These are phyloP conservation scores for Argya squamiceps DNA, from an alignment of 2,797 vertebrate species.

Conservation along the genomic window DNA sequence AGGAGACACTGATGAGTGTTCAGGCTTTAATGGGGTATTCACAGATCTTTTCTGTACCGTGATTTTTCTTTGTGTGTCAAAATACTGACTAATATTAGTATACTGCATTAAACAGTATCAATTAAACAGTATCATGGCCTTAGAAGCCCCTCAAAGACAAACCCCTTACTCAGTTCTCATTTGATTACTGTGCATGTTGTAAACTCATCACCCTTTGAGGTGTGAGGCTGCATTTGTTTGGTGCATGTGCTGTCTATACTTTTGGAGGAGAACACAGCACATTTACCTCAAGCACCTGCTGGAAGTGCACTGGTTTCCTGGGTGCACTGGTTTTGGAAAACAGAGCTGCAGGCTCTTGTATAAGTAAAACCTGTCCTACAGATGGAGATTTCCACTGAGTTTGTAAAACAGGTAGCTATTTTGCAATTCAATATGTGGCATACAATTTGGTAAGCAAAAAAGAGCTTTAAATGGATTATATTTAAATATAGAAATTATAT, in stretches of 20 bases:
- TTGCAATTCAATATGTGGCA: neutral
- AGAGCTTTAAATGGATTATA: neutral
- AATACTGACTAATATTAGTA: neutral
- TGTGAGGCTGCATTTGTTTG: neutral
- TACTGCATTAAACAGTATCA: neutral
- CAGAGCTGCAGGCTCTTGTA: neutral
- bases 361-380: neutral
- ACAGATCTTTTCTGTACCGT: neutral
- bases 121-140: neutral
- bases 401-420: neutral
- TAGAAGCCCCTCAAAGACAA: neutral
- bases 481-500: neutral
- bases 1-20: neutral
- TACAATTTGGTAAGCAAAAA: conserved; percentile 31
- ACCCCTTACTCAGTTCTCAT: neutral
- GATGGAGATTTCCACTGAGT: neutral
- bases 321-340: neutral
- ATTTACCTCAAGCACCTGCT: neutral
- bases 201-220: neutral
- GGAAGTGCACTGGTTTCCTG: neutral
- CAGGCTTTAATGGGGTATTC: neutral
- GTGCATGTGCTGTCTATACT: neutral
- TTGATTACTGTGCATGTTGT: neutral
- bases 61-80: neutral
- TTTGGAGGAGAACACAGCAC: neutral